Percentiles rank a stretch among this genome's conserved stretches.
phyloP scores from a whole-genome alignment of 2,888 invertebrate genomes.

The Pycnomerus fuliginosus region DNA sequence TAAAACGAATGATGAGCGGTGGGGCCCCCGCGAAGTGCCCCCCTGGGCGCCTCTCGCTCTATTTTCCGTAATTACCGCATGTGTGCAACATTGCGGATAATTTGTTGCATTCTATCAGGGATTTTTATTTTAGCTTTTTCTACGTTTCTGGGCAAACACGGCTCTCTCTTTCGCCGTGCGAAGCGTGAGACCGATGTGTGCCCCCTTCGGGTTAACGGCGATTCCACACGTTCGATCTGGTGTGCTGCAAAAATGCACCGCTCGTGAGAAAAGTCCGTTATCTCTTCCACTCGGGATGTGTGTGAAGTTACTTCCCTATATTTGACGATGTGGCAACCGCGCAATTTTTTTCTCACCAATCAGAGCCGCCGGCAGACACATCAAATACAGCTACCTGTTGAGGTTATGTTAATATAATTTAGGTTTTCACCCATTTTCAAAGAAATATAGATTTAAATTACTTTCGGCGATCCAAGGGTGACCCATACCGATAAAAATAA shows the following conservation, averaged over 20 bases:
- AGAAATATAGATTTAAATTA: too few relatives aligned
- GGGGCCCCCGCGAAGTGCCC: conserved; percentile 14
- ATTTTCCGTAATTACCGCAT: conserved; percentile 9
- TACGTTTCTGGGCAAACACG: not conserved
- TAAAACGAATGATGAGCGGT: too few relatives aligned
- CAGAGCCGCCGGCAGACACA: too few relatives aligned
- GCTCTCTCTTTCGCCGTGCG: conserved; percentile 1
- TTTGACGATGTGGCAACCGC: too few relatives aligned
- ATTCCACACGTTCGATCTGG: conserved; percentile 11
- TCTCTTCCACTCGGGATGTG: too few relatives aligned
- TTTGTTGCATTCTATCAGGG: conserved; percentile 13
- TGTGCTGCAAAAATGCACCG: conserved; percentile 5
- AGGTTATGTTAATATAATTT: too few relatives aligned
- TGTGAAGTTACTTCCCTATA: too few relatives aligned
- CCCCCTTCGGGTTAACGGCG: conserved; percentile 17
- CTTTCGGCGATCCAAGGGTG: too few relatives aligned
- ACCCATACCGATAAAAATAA: too few relatives aligned
- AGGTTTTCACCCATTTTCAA: too few relatives aligned
- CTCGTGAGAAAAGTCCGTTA: conserved; percentile 2
- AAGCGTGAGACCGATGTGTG: conserved; percentile 17
- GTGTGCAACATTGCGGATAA: conserved; percentile 4
- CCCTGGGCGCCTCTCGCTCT: conserved; percentile 8
- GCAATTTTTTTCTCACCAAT: too few relatives aligned
- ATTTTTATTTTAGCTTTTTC: conserved; percentile 10
- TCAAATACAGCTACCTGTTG: too few relatives aligned